A percentile compares a stretch with the other conserved stretches of the same genome.
phyloP scores from a whole-genome alignment of 2,113 vertebrate species.

The Pristiophorus japonicus region DNA sequence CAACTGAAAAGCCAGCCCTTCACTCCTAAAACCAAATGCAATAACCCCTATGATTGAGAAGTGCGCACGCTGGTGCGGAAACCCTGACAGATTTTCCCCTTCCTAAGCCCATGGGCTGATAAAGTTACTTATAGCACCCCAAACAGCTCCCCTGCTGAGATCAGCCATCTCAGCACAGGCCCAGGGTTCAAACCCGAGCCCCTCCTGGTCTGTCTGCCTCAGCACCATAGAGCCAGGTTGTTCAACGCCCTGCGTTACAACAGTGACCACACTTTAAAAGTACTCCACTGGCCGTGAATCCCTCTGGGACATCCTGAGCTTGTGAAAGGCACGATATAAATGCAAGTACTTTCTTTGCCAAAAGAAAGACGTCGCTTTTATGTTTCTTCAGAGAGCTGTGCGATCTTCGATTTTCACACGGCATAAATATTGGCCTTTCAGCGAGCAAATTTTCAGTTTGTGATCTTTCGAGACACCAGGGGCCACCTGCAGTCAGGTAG shows the following conservation, averaged over 20 bases:
- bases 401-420: not conserved
- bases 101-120: no score
- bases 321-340: not conserved
- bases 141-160: not conserved
- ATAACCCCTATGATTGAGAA: not conserved
- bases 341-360: not conserved
- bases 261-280: not conserved
- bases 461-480: not conserved
- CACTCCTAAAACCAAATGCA: no score
- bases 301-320: not conserved
- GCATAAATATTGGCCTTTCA: not conserved
- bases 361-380: not conserved
- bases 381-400: not conserved
- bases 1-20: no score
- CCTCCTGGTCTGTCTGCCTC: not conserved
- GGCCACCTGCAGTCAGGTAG: conserved; percentile 2
- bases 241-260: not conserved
- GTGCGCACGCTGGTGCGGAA: not conserved
- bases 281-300: not conserved
- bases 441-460: not conserved
- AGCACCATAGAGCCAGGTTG: no score
- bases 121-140: not conserved
- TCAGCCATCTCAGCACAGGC: not conserved
- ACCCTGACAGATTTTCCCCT: no score
- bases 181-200: not conserved